These are phyloP conservation scores for Sinocyclocheilus grahami DNA, from an alignment of 2,113 vertebrate species.

Conservation along the genomic window DNA sequence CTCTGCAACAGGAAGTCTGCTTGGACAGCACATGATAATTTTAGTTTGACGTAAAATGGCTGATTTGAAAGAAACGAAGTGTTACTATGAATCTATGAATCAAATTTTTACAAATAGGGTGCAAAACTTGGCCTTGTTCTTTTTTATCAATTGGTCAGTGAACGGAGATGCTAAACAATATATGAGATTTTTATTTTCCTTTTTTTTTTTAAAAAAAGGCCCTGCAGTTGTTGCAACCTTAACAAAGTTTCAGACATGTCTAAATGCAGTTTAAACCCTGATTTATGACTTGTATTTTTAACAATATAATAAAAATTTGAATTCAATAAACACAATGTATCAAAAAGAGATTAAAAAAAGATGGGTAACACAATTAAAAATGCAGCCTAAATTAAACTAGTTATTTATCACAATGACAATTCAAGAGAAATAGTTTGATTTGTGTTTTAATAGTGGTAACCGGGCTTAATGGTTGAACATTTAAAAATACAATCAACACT, in stretches of 20 bases:
- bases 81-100: neutral
- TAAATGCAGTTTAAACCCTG: neutral
- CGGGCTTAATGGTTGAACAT: neutral
- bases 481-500: neutral
- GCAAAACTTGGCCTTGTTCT: too few species aligned
- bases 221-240: neutral
- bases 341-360: neutral
- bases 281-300: neutral
- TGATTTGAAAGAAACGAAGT: neutral
- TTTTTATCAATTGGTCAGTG: neutral
- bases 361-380: neutral
- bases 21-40: neutral
- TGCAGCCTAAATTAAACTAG: neutral
- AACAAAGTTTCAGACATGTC: neutral
- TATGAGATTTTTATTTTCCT: neutral
- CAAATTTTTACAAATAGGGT: neutral
- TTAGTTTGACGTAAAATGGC: neutral
- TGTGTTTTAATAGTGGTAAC: too few species aligned
- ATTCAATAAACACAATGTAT: neutral
- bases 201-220: neutral
- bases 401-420: too few species aligned
- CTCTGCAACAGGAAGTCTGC: constrained; percentile 11
- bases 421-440: too few species aligned
- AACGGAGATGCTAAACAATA: neutral
- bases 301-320: neutral